Evolutionary conservation across 2,888 invertebrate genomes (phyloP).

Genomic region (Drosophila kokeensis): DNA sequence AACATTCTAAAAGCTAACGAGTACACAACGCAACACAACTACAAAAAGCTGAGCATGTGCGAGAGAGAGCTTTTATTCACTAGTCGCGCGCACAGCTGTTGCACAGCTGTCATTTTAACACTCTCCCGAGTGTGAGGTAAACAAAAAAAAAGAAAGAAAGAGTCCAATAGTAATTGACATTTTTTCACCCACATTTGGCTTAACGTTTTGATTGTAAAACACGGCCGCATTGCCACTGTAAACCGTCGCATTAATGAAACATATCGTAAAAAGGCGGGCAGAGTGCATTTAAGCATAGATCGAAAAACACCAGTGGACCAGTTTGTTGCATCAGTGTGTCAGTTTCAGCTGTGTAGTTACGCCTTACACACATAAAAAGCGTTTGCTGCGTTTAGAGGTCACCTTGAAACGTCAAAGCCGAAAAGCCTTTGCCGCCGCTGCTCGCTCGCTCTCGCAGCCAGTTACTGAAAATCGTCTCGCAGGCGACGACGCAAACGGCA

Average conservation of each 20-base stretch:
- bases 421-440: constrained; percentile 56
- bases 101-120: constrained; percentile 54
- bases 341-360: constrained; percentile 32
- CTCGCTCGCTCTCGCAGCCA: constrained; percentile 61
- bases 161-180: constrained; percentile 49
- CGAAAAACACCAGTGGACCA: constrained; percentile 26
- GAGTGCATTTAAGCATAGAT: constrained; percentile 18
- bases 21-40: constrained; percentile 5
- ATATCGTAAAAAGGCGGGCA: constrained; percentile 24
- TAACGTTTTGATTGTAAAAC: constrained; percentile 32
- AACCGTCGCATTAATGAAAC: constrained; percentile 50
- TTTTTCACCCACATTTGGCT: constrained; percentile 44
- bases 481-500: constrained; percentile 30
- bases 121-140: constrained; percentile 51
- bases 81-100: constrained; percentile 55
- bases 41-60: constrained; percentile 32
- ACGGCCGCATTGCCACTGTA: constrained; percentile 1
- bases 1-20: constrained; percentile 35
- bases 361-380: constrained; percentile 45
- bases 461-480: constrained; percentile 70
- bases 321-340: constrained; percentile 69
- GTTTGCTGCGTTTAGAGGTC: constrained; percentile 81
- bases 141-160: constrained; percentile 57
- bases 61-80: constrained; percentile 49
- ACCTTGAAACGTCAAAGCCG: constrained; percentile 85